A percentile compares a stretch with the other conserved stretches of the same genome.
These are phyloP conservation scores for Chaitophorus viminalis DNA, from an alignment of 2,888 invertebrate species.

Conservation along the genomic window DNA sequence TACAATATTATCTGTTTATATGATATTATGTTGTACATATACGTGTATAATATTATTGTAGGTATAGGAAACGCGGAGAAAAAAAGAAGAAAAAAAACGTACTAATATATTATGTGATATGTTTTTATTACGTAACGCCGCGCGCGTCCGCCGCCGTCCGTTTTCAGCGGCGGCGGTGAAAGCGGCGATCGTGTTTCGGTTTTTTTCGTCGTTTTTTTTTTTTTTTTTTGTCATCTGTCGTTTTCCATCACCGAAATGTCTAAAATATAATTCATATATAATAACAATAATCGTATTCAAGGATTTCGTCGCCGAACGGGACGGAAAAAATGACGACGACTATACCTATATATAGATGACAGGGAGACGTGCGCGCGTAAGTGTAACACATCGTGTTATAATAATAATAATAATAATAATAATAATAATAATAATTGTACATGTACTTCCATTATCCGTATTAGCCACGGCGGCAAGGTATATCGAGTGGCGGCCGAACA, in stretches of 20 bases:
- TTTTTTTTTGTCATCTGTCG: constrained; percentile 13
- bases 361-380: neutral
- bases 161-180: constrained; percentile 47
- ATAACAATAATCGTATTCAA: constrained; percentile 52
- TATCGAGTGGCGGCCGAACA: neutral
- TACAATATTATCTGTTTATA: no score
- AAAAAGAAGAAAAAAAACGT: constrained; percentile 8
- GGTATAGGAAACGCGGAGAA: neutral
- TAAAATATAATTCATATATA: constrained; percentile 1
- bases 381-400: neutral
- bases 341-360: no score
- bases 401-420: no score
- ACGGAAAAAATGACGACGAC: neutral
- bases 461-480: constrained; percentile 11
- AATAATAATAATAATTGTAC: no score
- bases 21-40: no score
- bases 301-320: constrained; percentile 38
- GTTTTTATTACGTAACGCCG: constrained; percentile 25
- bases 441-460: neutral
- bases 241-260: neutral
- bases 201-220: neutral
- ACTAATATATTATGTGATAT: neutral
- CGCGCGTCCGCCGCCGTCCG: neutral
- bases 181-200: constrained; percentile 20
- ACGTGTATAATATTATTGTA: no score